phyloP scores from a whole-genome alignment of 2,797 vertebrate species.

The Propithecus deckenii region DNA sequence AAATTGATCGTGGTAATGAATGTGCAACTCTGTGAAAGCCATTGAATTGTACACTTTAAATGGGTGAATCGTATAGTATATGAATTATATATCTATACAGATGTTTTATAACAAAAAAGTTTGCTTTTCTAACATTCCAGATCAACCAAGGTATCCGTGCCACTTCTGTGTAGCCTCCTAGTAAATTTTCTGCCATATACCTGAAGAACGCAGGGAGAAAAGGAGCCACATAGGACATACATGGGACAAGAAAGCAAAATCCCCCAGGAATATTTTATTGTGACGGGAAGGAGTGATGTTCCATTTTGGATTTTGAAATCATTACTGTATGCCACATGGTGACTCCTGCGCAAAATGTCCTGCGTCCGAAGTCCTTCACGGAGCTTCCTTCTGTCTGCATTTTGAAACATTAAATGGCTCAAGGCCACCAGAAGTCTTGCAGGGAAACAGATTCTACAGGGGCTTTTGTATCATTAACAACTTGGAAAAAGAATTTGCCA shows the following conservation, averaged over 20 bases:
- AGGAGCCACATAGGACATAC: neutral
- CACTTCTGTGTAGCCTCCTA: rapidly evolving
- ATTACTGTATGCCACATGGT: neutral
- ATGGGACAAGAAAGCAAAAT: neutral
- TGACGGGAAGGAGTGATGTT: neutral
- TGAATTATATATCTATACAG: neutral
- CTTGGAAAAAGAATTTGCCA: neutral
- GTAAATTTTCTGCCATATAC: neutral
- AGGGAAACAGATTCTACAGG: neutral
- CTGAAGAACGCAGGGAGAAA: neutral
- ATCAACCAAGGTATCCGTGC: neutral
- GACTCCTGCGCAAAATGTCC: neutral
- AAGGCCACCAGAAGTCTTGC: neutral
- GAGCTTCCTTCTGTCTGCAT: neutral
- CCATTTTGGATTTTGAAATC: neutral
- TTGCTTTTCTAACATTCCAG: neutral
- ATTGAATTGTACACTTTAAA: neutral
- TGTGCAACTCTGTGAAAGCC: neutral
- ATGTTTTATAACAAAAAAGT: neutral
- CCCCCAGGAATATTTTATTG: neutral
- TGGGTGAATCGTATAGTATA: neutral
- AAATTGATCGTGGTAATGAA: neutral
- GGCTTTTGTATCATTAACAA: neutral
- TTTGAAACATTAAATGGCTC: constrained; percentile 2
- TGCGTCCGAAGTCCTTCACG: neutral